Conservation (phyloP, 2,888 invertebrate species). For the Molanna angustata region DNA sequence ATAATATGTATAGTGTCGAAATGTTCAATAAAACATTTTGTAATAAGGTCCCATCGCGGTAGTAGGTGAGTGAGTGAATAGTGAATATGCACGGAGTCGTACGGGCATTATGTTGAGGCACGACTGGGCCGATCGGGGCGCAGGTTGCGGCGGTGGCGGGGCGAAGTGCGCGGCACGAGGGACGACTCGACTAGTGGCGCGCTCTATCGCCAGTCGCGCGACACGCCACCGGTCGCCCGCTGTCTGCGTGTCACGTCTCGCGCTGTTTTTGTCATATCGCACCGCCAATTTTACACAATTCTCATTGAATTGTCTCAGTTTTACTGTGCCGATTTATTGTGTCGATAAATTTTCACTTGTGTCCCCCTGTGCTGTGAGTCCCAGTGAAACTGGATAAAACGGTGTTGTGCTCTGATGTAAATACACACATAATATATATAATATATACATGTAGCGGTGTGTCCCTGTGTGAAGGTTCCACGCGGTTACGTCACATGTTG, state of each 20-base stretch:
- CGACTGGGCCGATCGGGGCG: too few species aligned
- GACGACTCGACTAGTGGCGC: constrained; percentile 17
- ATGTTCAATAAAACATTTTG: too few species aligned
- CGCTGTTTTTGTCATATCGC: constrained; percentile 29
- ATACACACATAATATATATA: constrained; percentile 25
- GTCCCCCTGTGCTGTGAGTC: constrained; percentile 14
- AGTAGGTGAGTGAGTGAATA: too few species aligned
- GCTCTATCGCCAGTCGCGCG: constrained; percentile 27
- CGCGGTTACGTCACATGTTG: constrained; percentile 29
- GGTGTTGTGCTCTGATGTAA: constrained; percentile 24
- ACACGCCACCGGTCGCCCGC: constrained; percentile 32
- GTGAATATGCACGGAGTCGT: too few species aligned
- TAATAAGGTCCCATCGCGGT: too few species aligned
- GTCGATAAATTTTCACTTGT: not conserved
- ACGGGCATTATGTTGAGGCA: too few species aligned
- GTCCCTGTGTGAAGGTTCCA: constrained; percentile 27
- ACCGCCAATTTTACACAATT: constrained; percentile 13
- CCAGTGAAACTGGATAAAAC: constrained; percentile 19
- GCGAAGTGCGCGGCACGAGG: constrained; percentile 13
- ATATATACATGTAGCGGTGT: constrained; percentile 20
- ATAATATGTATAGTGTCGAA: too few species aligned
- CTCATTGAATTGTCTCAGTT: constrained; percentile 7
- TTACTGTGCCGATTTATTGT: constrained; percentile 4
- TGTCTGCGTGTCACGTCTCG: constrained; percentile 58
- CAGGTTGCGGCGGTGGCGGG: not conserved